phyloP scores from a whole-genome alignment of 2,113 vertebrate species.

The Neolamprologus falcicula region DNA sequence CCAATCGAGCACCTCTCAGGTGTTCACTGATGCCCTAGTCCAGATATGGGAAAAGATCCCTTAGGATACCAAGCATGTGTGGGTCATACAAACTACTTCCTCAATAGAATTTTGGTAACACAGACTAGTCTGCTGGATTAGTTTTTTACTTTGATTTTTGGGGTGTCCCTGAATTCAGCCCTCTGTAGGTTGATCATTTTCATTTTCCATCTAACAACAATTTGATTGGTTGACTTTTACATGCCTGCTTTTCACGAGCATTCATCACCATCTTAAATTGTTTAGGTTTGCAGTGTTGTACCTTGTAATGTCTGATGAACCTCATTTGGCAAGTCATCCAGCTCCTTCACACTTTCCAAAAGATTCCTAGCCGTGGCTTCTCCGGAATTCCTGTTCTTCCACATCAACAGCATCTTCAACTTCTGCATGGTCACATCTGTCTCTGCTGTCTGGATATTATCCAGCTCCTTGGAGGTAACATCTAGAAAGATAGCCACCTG shows the following conservation, averaged over 20 bases:
- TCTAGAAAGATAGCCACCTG: conserved; percentile 72
- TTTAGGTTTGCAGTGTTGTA: conserved; percentile 14
- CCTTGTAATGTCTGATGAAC: conserved; percentile 64
- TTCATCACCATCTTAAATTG: not conserved
- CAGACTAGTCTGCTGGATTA: not conserved
- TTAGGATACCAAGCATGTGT: not conserved
- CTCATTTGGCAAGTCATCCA: conserved; percentile 62
- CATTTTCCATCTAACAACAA: not conserved
- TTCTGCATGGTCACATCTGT: conserved; percentile 69
- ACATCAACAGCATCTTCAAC: conserved; percentile 69
- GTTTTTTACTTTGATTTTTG: not conserved
- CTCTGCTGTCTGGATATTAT: conserved; percentile 62
- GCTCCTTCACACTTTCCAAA: conserved; percentile 24
- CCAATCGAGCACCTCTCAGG: not conserved
- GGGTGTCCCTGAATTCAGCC: not conserved
- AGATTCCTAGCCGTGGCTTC: conserved; percentile 54
- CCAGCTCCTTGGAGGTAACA: conserved; percentile 66
- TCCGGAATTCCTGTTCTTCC: conserved; percentile 67
- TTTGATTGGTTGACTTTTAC: not conserved
- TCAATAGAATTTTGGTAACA: not conserved
- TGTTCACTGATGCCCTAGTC: not conserved
- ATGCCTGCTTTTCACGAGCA: not conserved
- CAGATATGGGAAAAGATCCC: not conserved
- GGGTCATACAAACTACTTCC: not conserved
- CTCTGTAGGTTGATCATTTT: not conserved